Conservation (phyloP, 2,888 invertebrate species). For the Sphecodes monilicornis region DNA sequence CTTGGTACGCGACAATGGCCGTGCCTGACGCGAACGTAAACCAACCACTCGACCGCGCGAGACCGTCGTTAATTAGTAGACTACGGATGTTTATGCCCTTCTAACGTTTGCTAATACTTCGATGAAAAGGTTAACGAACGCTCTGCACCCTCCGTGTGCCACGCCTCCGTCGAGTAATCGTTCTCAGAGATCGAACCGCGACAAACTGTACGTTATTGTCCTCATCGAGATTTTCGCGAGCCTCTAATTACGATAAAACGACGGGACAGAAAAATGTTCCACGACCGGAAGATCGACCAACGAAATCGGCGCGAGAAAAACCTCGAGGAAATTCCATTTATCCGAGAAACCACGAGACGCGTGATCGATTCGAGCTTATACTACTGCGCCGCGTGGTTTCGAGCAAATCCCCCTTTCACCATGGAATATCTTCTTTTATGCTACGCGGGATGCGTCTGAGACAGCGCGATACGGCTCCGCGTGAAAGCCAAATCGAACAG, state of each 20-base stretch:
- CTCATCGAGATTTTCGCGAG: not conserved
- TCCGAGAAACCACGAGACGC: conserved; percentile 8
- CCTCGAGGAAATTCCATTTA: conserved; percentile 3
- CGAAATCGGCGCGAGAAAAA: not conserved
- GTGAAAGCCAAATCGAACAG: not conserved
- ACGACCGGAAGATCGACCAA: not conserved
- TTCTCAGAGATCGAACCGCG: not conserved
- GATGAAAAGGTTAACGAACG: conserved; percentile 9
- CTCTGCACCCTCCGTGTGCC: not conserved
- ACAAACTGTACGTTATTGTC: not conserved
- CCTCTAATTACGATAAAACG: not conserved
- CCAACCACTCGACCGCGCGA: conserved; percentile 44
- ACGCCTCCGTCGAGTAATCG: not conserved
- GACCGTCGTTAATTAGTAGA: conserved; percentile 34
- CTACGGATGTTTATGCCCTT: conserved; percentile 5
- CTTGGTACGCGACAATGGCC: conserved; percentile 55
- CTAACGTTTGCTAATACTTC: conserved; percentile 2
- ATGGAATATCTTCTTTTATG: not conserved
- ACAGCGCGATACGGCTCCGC: not conserved
- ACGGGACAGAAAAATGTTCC: not conserved
- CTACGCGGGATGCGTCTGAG: not conserved
- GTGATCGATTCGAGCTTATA: conserved; percentile 1
- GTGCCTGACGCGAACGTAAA: conserved; percentile 56
- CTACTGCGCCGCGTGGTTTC: not conserved
- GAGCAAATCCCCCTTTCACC: not conserved